Conservation (phyloP, 2,888 invertebrate species). For the Argynnis bischoffii region DNA sequence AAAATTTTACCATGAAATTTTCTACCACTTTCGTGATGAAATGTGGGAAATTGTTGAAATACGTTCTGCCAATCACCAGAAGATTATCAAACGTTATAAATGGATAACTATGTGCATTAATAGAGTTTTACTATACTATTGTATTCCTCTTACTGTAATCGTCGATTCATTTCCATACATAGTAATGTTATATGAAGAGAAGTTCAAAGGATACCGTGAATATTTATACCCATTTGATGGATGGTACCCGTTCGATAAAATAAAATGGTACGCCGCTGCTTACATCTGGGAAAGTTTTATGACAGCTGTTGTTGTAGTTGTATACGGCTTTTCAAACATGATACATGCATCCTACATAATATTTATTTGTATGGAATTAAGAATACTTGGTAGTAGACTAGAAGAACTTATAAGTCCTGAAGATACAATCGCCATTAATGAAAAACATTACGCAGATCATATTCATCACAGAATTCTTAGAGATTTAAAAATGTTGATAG, state of each 20-base stretch:
- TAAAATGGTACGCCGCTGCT: constrained; percentile 60
- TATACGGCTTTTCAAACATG: constrained; percentile 58
- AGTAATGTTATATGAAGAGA: constrained; percentile 59
- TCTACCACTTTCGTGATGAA: constrained; percentile 54
- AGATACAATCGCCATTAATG: constrained; percentile 49
- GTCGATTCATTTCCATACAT: constrained; percentile 62
- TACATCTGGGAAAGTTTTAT: constrained; percentile 68
- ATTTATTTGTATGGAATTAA: constrained; percentile 67
- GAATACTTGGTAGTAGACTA: constrained; percentile 56
- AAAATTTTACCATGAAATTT: constrained; percentile 53
- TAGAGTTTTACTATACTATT: constrained; percentile 58
- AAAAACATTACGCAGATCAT: constrained; percentile 35
- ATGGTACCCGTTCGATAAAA: constrained; percentile 72
- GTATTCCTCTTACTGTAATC: constrained; percentile 50
- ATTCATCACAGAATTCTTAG: constrained; percentile 49
- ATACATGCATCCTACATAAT: constrained; percentile 57
- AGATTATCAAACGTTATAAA: constrained; percentile 52
- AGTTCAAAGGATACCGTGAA: constrained; percentile 48
- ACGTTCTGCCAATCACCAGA: constrained; percentile 46
- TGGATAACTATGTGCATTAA: constrained; percentile 48
- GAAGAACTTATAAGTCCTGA: constrained; percentile 52
- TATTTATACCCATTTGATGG: constrained; percentile 67
- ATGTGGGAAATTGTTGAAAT: constrained; percentile 57
- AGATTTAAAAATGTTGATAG: constrained; percentile 58
- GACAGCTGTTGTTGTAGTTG: constrained; percentile 60